These are phyloP conservation scores for Lumbricus terrestris DNA, from an alignment of 2,888 invertebrate species.

Conservation along the genomic window DNA sequence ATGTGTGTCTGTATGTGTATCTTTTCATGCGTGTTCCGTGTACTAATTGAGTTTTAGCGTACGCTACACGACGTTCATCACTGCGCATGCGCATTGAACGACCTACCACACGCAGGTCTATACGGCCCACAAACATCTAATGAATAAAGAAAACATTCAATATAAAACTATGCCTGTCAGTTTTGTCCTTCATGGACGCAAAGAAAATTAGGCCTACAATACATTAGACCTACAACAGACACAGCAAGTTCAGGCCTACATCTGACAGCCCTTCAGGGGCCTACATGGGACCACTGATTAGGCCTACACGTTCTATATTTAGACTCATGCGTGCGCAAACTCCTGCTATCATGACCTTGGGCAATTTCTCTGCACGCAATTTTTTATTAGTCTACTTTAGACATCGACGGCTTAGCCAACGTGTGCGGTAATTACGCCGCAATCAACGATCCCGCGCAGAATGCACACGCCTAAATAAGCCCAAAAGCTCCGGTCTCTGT, in stretches of 20 bases:
- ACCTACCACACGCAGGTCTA: not conserved
- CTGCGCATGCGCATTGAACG: not conserved
- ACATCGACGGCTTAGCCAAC: too few species aligned
- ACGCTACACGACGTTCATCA: not conserved
- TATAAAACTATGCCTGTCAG: not conserved
- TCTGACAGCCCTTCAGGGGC: not conserved
- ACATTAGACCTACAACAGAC: not conserved
- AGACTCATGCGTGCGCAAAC: not conserved
- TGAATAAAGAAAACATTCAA: not conserved
- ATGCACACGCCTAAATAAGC: not conserved
- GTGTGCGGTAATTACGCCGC: not conserved
- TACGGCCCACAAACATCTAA: not conserved
- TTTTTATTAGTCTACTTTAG: not conserved
- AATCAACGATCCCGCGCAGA: not conserved
- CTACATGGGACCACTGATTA: not conserved
- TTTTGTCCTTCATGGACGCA: not conserved
- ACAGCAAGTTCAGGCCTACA: not conserved
- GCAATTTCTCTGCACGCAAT: not conserved
- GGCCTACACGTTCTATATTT: not conserved
- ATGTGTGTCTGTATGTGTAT: not conserved
- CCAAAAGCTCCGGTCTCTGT: not conserved
- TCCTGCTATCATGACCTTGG: not conserved
- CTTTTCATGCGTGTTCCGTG: not conserved
- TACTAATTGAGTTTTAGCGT: not conserved
- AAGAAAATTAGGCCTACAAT: not conserved